A percentile compares a stretch with the other conserved stretches of the same genome.
Evolutionary conservation across 2,113 vertebrate species (phyloP).

Genomic region (Chaenocephalus aceratus): DNA sequence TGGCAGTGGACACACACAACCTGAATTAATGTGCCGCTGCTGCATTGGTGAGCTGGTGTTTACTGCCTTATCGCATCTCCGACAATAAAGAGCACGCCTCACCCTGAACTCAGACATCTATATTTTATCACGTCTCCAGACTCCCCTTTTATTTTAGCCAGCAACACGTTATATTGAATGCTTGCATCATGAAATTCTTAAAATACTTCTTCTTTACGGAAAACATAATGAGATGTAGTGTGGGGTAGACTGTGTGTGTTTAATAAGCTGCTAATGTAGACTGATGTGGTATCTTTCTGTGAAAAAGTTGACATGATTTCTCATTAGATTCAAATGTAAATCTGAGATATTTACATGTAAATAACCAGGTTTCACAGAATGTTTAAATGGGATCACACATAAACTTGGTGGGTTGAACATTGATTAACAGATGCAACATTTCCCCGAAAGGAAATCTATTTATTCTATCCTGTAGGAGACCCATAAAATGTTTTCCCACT

Average conservation of each 20-base stretch:
- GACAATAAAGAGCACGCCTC: conserved; percentile 48
- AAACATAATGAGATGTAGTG: not conserved
- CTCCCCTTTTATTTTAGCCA: conserved; percentile 39
- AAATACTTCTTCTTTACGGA: conserved; percentile 1
- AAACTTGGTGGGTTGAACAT: too few relatives aligned
- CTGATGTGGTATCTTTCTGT: not conserved
- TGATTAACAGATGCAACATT: too few relatives aligned
- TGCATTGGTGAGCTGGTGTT: conserved; percentile 24
- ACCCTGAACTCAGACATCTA: conserved; percentile 52
- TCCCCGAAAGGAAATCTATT: not conserved
- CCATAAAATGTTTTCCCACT: not conserved
- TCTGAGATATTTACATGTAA: not conserved
- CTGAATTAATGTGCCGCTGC: conserved; percentile 73
- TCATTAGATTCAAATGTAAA: not conserved
- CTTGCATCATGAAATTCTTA: conserved; percentile 19
- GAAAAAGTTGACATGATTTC: not conserved
- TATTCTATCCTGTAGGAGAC: not conserved
- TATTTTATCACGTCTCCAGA: conserved; percentile 54
- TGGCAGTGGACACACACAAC: conserved; percentile 67
- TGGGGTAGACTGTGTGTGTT: not conserved
- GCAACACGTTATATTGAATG: conserved; percentile 7
- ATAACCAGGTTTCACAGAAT: too few relatives aligned
- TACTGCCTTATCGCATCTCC: conserved; percentile 44
- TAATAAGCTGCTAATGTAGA: not conserved
- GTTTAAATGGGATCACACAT: not conserved